phyloP scores from a whole-genome alignment of 2,797 vertebrate species.

The Cirrhinus mrigala region DNA sequence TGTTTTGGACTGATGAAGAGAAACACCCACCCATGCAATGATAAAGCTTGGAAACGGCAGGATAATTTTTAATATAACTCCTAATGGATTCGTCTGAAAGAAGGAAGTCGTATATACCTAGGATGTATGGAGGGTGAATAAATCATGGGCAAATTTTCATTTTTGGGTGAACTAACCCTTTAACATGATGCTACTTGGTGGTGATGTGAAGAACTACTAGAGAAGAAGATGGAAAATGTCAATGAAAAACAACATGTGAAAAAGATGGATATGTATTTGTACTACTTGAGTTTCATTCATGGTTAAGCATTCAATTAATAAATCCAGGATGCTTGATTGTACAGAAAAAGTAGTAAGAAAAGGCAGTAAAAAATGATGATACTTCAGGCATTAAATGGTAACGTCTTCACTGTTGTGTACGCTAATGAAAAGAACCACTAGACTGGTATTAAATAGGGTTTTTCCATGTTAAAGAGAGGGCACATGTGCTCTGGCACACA shows the following conservation, averaged over 20 bases:
- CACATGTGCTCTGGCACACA: conserved; percentile 19
- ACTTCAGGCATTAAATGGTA: background rate
- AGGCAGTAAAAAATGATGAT: background rate
- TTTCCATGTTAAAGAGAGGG: conserved; percentile 19
- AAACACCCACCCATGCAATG: too few relatives aligned
- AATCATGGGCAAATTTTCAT: too few relatives aligned
- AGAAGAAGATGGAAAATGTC: background rate
- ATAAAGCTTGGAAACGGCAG: too few relatives aligned
- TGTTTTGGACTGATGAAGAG: too few relatives aligned
- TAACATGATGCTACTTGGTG: too few relatives aligned
- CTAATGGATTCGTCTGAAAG: too few relatives aligned
- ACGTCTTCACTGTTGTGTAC: background rate
- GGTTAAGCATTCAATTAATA: background rate
- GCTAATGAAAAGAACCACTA: background rate
- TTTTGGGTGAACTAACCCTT: too few relatives aligned
- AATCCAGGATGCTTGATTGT: background rate
- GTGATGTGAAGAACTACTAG: background rate
- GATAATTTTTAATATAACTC: too few relatives aligned
- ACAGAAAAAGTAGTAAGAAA: background rate
- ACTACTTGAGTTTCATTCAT: background rate
- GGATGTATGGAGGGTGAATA: too few relatives aligned
- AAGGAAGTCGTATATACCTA: too few relatives aligned
- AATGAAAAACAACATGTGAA: background rate
- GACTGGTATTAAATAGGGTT: background rate
- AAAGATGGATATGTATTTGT: background rate